These are phyloP conservation scores for Neuroterus valhalla DNA, from an alignment of 1,140 invertebrate species.

Conservation along the genomic window DNA sequence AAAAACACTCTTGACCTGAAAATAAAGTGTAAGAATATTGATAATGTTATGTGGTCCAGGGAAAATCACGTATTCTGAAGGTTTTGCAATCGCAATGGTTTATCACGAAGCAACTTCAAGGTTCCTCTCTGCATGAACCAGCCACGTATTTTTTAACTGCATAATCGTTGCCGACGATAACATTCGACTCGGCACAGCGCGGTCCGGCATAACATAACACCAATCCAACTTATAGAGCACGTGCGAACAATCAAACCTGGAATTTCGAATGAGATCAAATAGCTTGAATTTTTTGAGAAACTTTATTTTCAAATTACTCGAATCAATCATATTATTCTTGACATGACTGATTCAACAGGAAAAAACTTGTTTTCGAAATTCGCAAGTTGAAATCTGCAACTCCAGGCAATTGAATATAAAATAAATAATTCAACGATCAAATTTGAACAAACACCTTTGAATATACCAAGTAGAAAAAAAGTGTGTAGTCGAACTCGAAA, in stretches of 20 bases:
- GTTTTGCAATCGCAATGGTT: background rate
- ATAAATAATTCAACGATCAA: too few species aligned
- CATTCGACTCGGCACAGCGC: constrained; percentile 30
- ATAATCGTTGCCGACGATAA: constrained; percentile 41
- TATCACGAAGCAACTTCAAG: constrained; percentile 43
- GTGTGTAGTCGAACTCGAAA: too few species aligned
- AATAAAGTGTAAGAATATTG: background rate
- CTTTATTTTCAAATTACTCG: too few species aligned
- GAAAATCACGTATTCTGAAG: background rate
- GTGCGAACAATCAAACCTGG: background rate
- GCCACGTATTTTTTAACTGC: constrained; percentile 42
- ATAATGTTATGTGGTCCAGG: background rate
- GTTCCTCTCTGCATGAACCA: constrained; percentile 29
- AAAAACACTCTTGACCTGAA: background rate
- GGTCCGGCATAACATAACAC: background rate
- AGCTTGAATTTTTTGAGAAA: too few species aligned
- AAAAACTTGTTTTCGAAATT: too few species aligned
- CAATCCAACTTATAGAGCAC: background rate
- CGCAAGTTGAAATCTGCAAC: too few species aligned
- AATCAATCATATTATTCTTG: background rate
- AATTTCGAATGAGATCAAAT: background rate
- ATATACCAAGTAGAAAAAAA: too few species aligned
- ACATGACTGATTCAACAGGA: too few species aligned
- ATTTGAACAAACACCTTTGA: too few species aligned
- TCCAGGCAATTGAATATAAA: too few species aligned